Evolutionary conservation across 2,888 invertebrate genomes (phyloP).

Genomic region (Lottia gigantea): DNA sequence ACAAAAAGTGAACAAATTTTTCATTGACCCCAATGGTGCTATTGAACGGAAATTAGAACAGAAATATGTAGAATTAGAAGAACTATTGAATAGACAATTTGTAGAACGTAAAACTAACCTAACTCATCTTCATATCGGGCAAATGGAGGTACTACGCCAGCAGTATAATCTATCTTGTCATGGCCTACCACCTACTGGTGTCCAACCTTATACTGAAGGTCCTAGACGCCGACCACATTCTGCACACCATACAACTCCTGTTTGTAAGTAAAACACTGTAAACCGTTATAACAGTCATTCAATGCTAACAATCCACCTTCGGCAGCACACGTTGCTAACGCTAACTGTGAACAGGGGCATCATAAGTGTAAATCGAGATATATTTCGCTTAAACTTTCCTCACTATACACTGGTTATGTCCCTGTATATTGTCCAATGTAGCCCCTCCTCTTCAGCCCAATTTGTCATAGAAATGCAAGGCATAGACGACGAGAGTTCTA

Average conservation of each 20-base stretch:
- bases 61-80: constrained; percentile 51
- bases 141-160: constrained; percentile 46
- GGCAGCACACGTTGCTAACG: too few relatives aligned
- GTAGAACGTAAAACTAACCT: constrained; percentile 37
- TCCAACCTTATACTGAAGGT: constrained; percentile 14
- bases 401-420: too few relatives aligned
- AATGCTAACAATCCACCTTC: too few relatives aligned
- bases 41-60: constrained; percentile 49
- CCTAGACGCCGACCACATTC: background rate
- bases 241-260: background rate
- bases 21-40: constrained; percentile 40
- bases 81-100: constrained; percentile 43
- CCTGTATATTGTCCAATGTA: too few relatives aligned
- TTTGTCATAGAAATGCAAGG: too few relatives aligned
- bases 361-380: too few relatives aligned
- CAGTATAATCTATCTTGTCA: constrained; percentile 44
- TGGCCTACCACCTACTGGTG: constrained; percentile 38
- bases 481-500: too few relatives aligned
- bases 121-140: constrained; percentile 43
- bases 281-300: too few relatives aligned
- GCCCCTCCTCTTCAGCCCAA: too few relatives aligned
- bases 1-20: constrained; percentile 26
- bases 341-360: too few relatives aligned
- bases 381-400: too few relatives aligned
- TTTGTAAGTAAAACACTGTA: too few relatives aligned